These are phyloP conservation scores for Xestia xanthographa DNA, from an alignment of 2,888 invertebrate genomes.

Conservation along the genomic window DNA sequence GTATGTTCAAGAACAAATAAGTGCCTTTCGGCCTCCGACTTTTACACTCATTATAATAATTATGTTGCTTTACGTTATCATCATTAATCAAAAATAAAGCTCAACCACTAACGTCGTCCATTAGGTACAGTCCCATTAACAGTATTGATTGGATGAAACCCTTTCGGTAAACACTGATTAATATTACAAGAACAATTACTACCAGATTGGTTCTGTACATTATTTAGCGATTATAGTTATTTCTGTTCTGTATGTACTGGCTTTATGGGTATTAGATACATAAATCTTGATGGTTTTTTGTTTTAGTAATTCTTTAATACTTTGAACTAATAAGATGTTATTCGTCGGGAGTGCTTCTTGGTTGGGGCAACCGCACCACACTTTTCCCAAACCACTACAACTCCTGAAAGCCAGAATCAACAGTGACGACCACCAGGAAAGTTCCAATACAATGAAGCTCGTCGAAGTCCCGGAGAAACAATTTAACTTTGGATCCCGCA, in stretches of 20 bases:
- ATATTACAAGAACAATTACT: slow-evolving; percentile 55
- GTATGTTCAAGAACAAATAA: too few species aligned
- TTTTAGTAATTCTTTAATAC: background rate
- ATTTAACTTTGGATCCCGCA: too few species aligned
- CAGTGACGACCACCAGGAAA: too few species aligned
- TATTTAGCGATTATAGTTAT: slow-evolving; percentile 33
- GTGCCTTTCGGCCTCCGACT: too few species aligned
- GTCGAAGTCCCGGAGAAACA: too few species aligned
- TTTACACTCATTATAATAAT: too few species aligned
- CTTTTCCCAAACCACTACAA: too few species aligned
- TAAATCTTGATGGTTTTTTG: background rate
- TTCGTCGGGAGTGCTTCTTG: too few species aligned
- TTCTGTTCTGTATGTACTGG: background rate
- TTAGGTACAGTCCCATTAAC: slow-evolving; percentile 27
- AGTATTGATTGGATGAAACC: slow-evolving; percentile 38
- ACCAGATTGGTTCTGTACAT: slow-evolving; percentile 45
- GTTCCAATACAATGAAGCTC: too few species aligned
- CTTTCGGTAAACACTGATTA: slow-evolving; percentile 57
- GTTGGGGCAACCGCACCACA: too few species aligned
- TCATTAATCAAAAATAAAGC: slow-evolving; percentile 4
- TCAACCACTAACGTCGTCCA: background rate
- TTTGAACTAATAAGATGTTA: background rate
- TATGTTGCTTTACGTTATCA: background rate
- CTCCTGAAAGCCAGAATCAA: too few species aligned
- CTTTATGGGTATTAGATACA: slow-evolving; percentile 20